phyloP scores from a whole-genome alignment of 2,888 invertebrate genomes.

The Drosophila kuntzei region DNA sequence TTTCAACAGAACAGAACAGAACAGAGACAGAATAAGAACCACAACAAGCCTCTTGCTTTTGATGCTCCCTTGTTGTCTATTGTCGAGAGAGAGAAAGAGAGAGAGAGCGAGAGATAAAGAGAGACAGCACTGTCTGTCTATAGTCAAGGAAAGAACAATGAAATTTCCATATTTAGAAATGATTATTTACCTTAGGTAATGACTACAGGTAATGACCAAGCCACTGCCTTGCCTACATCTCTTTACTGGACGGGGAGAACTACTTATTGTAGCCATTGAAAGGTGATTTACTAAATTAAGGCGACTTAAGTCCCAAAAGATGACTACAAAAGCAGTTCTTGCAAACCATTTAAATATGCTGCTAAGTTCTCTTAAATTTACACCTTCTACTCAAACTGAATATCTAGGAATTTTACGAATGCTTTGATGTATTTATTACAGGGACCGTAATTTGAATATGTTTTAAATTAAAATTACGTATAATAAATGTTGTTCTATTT shows the following conservation, averaged over 20 bases:
- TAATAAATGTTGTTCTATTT: no score
- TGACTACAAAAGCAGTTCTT: constrained; percentile 1
- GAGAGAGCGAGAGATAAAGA: neutral
- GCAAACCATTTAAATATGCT: constrained; percentile 8
- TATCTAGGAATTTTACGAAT: neutral
- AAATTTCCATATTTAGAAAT: constrained; percentile 70
- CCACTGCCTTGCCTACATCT: constrained; percentile 3
- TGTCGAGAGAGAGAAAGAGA: constrained; percentile 21
- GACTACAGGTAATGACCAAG: constrained; percentile 53
- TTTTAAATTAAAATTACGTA: no score
- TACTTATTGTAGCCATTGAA: constrained; percentile 35
- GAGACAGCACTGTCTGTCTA: neutral
- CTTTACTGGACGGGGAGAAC: neutral
- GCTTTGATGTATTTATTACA: neutral
- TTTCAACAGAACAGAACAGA: constrained; percentile 33
- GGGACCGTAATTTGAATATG: no score
- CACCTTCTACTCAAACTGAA: neutral
- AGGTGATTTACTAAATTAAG: constrained; percentile 51
- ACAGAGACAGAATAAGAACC: constrained; percentile 27
- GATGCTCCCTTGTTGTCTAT: constrained; percentile 57
- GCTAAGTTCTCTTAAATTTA: constrained; percentile 3
- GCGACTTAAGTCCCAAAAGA: constrained; percentile 12
- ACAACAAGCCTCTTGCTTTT: constrained; percentile 56
- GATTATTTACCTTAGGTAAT: constrained; percentile 69
- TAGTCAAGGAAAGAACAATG: constrained; percentile 52